Evolutionary conservation across 1,140 invertebrate species (phyloP).

Genomic region (Phymastichus coffea): DNA sequence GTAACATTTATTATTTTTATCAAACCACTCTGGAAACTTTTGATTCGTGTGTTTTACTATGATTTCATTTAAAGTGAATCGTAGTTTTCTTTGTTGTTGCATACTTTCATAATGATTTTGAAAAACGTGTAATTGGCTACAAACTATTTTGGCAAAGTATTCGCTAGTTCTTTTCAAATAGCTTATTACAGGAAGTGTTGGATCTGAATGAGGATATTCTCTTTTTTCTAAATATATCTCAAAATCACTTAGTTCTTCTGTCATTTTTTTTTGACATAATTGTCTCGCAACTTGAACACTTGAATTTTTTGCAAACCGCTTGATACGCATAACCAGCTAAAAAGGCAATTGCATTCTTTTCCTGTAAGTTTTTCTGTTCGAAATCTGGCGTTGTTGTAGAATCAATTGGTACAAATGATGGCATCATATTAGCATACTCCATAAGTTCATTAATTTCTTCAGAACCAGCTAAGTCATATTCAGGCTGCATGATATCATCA

Average conservation of each 20-base stretch:
- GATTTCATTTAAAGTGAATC: neutral
- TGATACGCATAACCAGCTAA: neutral
- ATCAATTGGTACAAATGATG: no score
- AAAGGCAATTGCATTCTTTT: no score
- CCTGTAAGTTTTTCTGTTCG: no score
- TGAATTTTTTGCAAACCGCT: neutral
- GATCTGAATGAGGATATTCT: neutral
- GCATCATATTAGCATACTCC: no score
- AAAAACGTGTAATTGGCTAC: neutral
- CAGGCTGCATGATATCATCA: no score
- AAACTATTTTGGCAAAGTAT: neutral
- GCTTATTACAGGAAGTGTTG: neutral
- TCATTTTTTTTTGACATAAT: neutral
- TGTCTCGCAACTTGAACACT: neutral
- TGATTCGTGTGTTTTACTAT: neutral
- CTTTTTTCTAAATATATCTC: no score
- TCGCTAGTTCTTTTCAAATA: neutral
- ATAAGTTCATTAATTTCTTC: no score
- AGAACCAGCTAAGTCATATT: no score
- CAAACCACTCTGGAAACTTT: neutral
- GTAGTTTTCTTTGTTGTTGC: neutral
- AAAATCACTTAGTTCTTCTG: neutral
- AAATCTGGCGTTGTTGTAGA: no score
- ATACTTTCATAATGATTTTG: neutral
- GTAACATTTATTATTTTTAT: conserved; percentile 10